These are phyloP conservation scores for Syngnathoides biaculeatus DNA, from an alignment of 2,113 vertebrate genomes.

Conservation along the genomic window DNA sequence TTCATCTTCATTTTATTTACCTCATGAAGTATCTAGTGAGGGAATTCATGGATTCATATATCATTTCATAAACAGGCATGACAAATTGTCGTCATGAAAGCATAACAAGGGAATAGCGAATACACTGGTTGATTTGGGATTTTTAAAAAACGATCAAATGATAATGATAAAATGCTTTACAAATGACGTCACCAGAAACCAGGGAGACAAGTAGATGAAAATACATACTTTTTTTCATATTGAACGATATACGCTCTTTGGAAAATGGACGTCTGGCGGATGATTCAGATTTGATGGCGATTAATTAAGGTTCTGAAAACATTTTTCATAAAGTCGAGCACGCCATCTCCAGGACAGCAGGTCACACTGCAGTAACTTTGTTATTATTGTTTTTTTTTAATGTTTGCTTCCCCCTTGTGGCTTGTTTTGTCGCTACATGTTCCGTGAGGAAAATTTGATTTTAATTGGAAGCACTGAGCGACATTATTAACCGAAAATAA, in stretches of 20 bases:
- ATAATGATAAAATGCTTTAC: too few species aligned
- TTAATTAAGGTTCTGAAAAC: neutral
- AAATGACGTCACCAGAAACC: neutral
- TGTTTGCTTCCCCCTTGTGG: constrained; percentile 33
- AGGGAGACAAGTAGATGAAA: neutral
- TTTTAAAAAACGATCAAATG: too few species aligned
- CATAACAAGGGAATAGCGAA: neutral
- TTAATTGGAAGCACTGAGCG: too few species aligned
- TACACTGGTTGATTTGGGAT: neutral
- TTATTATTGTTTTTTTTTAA: constrained; percentile 6
- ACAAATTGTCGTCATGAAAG: neutral
- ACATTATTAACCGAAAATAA: neutral
- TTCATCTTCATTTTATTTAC: neutral
- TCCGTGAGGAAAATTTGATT: too few species aligned
- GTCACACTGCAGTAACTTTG: rapidly evolving
- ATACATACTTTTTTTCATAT: neutral
- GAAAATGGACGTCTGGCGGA: too few species aligned
- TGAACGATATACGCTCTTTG: neutral
- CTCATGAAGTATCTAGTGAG: too few species aligned
- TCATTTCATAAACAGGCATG: neutral
- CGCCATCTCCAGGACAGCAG: constrained; percentile 23
- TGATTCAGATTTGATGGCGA: neutral
- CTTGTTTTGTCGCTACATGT: constrained; percentile 4
- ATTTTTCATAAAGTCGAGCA: neutral
- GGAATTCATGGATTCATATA: neutral